A percentile compares a stretch with the other conserved stretches of the same genome.
Evolutionary conservation across 2,113 vertebrate species (phyloP).

Genomic region (Herpetotheres cachinnans): DNA sequence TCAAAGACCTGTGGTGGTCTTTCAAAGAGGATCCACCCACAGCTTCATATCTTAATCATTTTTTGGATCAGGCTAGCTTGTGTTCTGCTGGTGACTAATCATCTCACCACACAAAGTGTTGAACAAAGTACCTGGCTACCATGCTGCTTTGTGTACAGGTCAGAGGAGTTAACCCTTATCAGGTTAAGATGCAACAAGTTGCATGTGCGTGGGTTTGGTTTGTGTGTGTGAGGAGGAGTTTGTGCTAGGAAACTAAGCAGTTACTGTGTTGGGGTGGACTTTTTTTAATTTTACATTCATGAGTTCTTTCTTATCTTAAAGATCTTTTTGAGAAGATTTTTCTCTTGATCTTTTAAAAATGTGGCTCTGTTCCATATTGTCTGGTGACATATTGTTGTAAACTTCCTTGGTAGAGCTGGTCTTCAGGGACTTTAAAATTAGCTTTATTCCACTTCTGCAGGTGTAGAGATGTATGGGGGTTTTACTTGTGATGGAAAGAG

Average conservation of each 20-base stretch:
- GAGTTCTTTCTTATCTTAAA: slow-evolving; percentile 15
- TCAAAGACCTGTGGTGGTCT: slow-evolving; percentile 6
- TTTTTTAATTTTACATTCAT: not conserved
- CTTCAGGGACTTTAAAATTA: slow-evolving; percentile 17
- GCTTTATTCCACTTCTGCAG: not conserved
- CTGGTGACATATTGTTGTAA: not conserved
- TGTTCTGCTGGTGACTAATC: slow-evolving; percentile 8
- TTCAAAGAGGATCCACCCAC: not conserved
- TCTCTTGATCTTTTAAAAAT: not conserved
- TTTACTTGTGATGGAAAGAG: not conserved
- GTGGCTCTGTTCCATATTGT: not conserved
- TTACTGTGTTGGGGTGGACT: not conserved
- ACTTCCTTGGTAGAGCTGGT: not conserved
- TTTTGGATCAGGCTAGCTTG: not conserved
- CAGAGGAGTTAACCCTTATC: not conserved
- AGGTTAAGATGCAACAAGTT: not conserved
- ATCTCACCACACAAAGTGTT: not conserved
- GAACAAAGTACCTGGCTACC: slow-evolving; percentile 12
- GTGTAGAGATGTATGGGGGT: not conserved
- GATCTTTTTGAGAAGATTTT: not conserved
- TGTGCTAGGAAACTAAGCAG: slow-evolving; percentile 45
- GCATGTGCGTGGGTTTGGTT: not conserved
- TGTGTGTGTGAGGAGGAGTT: not conserved
- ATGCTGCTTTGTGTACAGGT: not conserved
- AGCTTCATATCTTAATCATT: not conserved